Base-by-base conservation (phyloP, 2,113 vertebrate species). In the Progne subis region DNA sequence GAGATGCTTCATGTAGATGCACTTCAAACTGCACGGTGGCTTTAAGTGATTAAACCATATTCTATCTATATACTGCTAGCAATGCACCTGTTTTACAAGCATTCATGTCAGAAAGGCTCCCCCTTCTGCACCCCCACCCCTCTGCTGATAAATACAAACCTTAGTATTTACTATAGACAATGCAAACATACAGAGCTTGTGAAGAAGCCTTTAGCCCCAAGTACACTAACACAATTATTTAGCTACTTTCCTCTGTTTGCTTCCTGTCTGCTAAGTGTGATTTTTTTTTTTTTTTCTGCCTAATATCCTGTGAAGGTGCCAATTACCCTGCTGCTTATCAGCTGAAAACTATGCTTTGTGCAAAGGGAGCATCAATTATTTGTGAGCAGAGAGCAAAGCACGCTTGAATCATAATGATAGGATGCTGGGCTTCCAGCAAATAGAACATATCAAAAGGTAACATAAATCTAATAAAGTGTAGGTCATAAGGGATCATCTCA, bases 281-380 rank as follows among this genome's bases (percentile, higher is more conserved):
- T 95, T 52, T 56, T 74, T 94, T 37, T 74, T 94, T 37, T 37
- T 95, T 78, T 74, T 79, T 50, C 96, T 90, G 90, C 90, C 90
- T 97, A 97, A 97, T 97, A 95, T 95, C 93, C 97, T 97, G 95
- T 83, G 92, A 95, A 97, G 95, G 91, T 98, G 97, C 96, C 97
- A 97, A 96, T 98, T 98, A 97, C 95, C 88, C 94, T 95, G 87
- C 96, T 97, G 97, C 97, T 98, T 98, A 98, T 97, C 95, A 93
- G 96, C 91, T 96, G 97, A 97, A 98, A 97, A 97, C 93, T 97
- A 96, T 94, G 97, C 97, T 96, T 97, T 95, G 96, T 97, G 96
- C 92, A 96, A 97, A 94, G 94, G 96, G 95, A 98, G 88, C 97
- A 98, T 98, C 98, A 98, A 98, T 98, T 98, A 98, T 98, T 98